Percentiles rank a stretch among this genome's conserved stretches.
These are phyloP conservation scores for Oeneis ivallda DNA, from an alignment of 2,888 invertebrate species.

Conservation along the genomic window DNA sequence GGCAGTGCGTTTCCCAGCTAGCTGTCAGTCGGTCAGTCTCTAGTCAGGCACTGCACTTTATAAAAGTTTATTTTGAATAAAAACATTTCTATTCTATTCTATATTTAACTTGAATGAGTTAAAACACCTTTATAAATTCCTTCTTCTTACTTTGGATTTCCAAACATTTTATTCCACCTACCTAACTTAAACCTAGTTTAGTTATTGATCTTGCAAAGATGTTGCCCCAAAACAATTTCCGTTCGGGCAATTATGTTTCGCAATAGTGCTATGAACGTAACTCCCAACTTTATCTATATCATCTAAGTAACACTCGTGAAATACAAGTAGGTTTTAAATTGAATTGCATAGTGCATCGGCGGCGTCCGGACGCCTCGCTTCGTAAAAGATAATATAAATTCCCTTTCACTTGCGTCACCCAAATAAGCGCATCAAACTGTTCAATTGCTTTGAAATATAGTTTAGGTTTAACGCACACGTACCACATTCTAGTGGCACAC, in stretches of 20 bases:
- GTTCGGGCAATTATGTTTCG: background rate
- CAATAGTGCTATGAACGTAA: constrained; percentile 3
- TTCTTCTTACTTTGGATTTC: background rate
- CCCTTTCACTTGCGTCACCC: constrained; percentile 41
- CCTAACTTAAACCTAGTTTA: background rate
- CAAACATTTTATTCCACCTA: background rate
- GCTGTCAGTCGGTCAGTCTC: too few relatives aligned
- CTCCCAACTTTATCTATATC: constrained; percentile 18
- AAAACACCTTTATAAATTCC: too few relatives aligned
- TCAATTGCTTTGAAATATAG: constrained; percentile 38
- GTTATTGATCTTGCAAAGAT: constrained; percentile 10
- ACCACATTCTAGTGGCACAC: constrained; percentile 13
- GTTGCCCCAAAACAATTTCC: constrained; percentile 9
- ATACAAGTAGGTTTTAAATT: constrained; percentile 18
- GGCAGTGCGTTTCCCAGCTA: too few relatives aligned
- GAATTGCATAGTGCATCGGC: constrained; percentile 20
- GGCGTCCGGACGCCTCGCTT: constrained; percentile 25
- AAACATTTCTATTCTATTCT: too few relatives aligned
- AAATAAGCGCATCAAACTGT: constrained; percentile 39
- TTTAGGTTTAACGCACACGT: constrained; percentile 25
- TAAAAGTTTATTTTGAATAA: too few relatives aligned
- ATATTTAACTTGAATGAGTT: too few relatives aligned
- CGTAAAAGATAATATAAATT: constrained; percentile 31
- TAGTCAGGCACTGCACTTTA: too few relatives aligned
- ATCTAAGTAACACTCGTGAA: constrained; percentile 10